Evolutionary conservation across 2,797 vertebrate species (phyloP), one percentile per base, ranked within the genome.

Genomic region (Ambastaia sidthimunki): DNA sequence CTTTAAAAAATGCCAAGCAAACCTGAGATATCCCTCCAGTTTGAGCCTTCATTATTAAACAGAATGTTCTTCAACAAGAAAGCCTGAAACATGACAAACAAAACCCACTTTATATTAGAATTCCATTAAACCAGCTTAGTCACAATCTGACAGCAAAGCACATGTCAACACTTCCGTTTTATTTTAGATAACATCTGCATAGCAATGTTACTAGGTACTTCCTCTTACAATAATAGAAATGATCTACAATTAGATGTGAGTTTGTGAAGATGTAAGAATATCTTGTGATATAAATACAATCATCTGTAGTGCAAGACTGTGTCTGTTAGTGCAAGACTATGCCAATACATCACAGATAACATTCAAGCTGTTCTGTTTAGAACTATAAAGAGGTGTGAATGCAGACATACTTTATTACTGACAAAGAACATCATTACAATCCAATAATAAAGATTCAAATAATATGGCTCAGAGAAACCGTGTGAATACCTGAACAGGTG

Each of bases 21-120:
- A 99, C 97, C 97, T 93, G 96, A 90, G 86, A 97, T 95, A 71
- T 95, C 92, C 91, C 95, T 96, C 98, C 98, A 99, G 86, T 95
- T 93, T 63, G 94, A 93, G 87, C 95, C 96, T 85, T 98, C 96
- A 74, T 92, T 93, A 86, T 93, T 94, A 90, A 98, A 98, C 87
- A 97, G 90, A 81, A 97, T 91, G 88, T 97, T 98, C 94, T 99
- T 99, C 88, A 99, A 89, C 83, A 99, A 94, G 89, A 97, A 98
- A 62, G 98, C 98, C 98, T 94, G 73, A 86, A 89, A 73, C n/a
- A 80, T 59, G 11, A 41, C 15, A 79, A 66, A 71, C 31, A 72
- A 72, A 78, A 41, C 21, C 47, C n/a, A 63, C 6, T 41, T 13
- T 66, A 37, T 0, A 41, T 54, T 66, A 41, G 1, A 19, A 19